Evolutionary conservation across 1,140 invertebrate species (phyloP).

Genomic region (Apis laboriosa): DNA sequence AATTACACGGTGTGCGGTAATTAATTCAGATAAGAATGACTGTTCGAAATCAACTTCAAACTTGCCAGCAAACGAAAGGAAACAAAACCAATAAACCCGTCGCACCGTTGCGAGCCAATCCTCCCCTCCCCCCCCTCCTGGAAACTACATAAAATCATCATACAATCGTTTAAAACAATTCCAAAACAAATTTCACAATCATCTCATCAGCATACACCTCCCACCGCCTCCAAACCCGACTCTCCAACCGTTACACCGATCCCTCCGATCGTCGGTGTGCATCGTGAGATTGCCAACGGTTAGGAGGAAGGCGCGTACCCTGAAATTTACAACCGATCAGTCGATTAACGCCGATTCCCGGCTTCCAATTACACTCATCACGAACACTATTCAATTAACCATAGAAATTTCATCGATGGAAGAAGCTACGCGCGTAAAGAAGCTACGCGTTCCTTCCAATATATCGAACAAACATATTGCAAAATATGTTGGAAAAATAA

Average conservation of each 20-base stretch:
- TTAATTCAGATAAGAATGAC: too few species aligned
- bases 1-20: too few species aligned
- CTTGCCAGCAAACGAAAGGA: neutral
- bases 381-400: too few species aligned
- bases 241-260: neutral
- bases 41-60: too few species aligned
- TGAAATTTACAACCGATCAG: neutral
- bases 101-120: neutral
- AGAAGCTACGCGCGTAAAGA: too few species aligned
- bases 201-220: neutral
- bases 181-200: constrained; percentile 17
- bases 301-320: neutral
- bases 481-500: too few species aligned
- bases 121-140: too few species aligned
- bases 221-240: neutral
- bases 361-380: neutral
- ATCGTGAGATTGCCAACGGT: neutral
- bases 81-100: neutral
- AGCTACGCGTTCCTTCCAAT: too few species aligned
- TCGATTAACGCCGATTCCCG: constrained; percentile 13
- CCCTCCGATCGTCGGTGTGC: neutral
- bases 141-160: constrained; percentile 12
- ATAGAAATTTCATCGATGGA: too few species aligned
- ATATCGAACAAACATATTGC: too few species aligned
- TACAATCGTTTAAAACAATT: constrained; percentile 18